These are phyloP conservation scores for Piprites chloris DNA, from an alignment of 2,113 vertebrate genomes.

Conservation along the genomic window DNA sequence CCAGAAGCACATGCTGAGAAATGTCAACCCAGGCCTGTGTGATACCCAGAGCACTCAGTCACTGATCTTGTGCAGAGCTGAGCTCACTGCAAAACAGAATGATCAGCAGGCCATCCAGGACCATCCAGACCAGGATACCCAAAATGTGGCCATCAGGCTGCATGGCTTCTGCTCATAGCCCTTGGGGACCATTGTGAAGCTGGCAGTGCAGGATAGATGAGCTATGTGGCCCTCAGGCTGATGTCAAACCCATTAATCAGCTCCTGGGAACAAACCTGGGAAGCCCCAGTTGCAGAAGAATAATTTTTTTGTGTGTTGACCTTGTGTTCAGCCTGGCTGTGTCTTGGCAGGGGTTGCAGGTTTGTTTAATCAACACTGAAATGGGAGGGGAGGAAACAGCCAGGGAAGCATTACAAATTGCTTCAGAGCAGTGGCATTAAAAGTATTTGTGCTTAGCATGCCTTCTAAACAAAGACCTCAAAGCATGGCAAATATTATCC, in stretches of 20 bases:
- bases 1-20: background rate
- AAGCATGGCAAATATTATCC: background rate
- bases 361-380: conserved; percentile 36
- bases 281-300: background rate
- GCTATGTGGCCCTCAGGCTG: background rate
- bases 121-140: background rate
- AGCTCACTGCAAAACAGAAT: accelerated
- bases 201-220: background rate
- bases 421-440: conserved; percentile 29
- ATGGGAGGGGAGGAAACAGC: conserved; percentile 37
- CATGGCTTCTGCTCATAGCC: background rate
- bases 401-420: conserved; percentile 42
- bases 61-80: accelerated
- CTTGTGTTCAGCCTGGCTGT: background rate
- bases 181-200: accelerated
- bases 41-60: background rate
- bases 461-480: conserved; percentile 6
- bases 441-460: background rate
- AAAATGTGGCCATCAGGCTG: background rate
- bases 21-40: accelerated
- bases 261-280: background rate
- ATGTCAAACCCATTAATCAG: background rate
- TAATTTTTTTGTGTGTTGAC: background rate
- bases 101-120: background rate
- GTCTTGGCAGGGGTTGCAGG: conserved; percentile 4